Evolutionary conservation across 2,888 invertebrate genomes (phyloP), one percentile per base, ranked within the genome.

Genomic region (Eupeodes luniger): DNA sequence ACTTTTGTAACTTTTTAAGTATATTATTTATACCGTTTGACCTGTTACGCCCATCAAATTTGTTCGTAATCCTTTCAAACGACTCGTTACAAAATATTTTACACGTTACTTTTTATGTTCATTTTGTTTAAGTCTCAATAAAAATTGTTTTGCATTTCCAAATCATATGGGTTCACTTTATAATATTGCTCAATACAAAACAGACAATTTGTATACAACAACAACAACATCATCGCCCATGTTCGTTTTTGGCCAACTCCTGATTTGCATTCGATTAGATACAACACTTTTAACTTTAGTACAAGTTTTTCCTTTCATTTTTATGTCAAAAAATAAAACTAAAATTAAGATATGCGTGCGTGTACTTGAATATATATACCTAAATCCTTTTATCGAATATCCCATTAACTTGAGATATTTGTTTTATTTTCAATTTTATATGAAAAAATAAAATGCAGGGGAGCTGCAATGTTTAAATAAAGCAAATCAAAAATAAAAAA

Each of bases 241-340:
- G 64, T 55, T 55, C 44, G 49, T 11, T 62, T 40, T 19, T 36
- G 62, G 40, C 61, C 36, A 72, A 81, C 77, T 77, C 66, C 66
- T 74, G 69, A 86, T 82, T 82, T 86, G 78, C 82, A 86, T 86
- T 79, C 79, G 82, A 79, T 75, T 82, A 64, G 75, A 57, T 70
- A 77, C 53, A 16, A 11, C 11, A 19, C 47, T 47, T 44, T 66
- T 66, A 27, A 66, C 66, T 66, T 49, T 49, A 66, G 66, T 40
- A 80, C 82, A 72, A 16, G 83, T 82, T 75, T 82, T 83, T 87
- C 80, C 83, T 83, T 83, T 83, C 80, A 57, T 81, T 83, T 87
- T 74, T 64, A 74, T 55, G 36, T 11, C 11, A 53, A 69, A 53
- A 70, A 64, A 57, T 61, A 79, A 82, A 2, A 27, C 27, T 27